phyloP scores from a whole-genome alignment of 1,140 invertebrate species.

The Bursaphelenchus mucronatus region DNA sequence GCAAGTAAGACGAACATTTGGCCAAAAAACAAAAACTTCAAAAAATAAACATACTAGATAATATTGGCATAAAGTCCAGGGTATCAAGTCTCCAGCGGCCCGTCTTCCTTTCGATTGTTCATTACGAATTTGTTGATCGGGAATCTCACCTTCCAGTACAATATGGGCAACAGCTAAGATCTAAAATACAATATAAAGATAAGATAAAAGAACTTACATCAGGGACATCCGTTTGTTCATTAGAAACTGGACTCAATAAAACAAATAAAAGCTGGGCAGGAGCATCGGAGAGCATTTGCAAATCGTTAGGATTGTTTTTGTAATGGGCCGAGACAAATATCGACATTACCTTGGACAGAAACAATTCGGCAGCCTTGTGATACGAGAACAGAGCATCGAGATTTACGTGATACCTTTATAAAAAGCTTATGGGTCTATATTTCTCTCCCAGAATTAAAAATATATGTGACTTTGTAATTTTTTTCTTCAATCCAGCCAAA shows the following conservation, averaged over 20 bases:
- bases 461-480: no score
- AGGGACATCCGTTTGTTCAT: conserved; percentile 69
- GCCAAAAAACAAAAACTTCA: background rate
- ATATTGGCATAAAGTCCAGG: conserved; percentile 94
- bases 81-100: conserved; percentile 90
- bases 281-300: conserved; percentile 97
- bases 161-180: conserved; percentile 66
- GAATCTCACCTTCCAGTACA: conserved; percentile 89
- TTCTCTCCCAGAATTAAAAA: no score
- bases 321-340: conserved; percentile 97
- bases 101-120: conserved; percentile 77
- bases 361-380: conserved; percentile 87
- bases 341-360: conserved; percentile 83
- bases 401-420: conserved; percentile 65
- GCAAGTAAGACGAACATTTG: no score
- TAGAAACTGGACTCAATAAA: conserved; percentile 77
- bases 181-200: conserved; percentile 67
- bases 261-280: conserved; percentile 96
- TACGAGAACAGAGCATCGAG: conserved; percentile 93
- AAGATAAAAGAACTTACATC: conserved; percentile 77
- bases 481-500: no score
- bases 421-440: no score
- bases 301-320: conserved; percentile 94
- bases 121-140: conserved; percentile 73
- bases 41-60: conserved; percentile 50